A percentile compares a stretch with the other conserved stretches of the same genome.
These are phyloP conservation scores for Eclectus roratus DNA, from an alignment of 2,113 vertebrate species.

Conservation along the genomic window DNA sequence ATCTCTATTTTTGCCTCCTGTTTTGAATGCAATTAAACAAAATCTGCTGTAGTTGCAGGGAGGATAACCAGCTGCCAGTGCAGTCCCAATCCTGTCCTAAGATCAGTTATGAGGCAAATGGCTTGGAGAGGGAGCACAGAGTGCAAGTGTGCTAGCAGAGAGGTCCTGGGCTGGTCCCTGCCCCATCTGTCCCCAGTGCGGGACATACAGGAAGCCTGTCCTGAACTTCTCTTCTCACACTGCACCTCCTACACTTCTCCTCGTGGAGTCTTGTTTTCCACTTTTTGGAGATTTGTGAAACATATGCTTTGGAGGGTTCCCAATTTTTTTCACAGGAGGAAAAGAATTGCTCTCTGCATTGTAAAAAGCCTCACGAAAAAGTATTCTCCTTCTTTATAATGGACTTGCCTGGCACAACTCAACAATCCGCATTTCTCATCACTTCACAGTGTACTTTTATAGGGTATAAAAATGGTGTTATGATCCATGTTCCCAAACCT, in stretches of 20 bases:
- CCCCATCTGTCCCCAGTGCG: background rate
- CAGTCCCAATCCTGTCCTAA: background rate
- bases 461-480: slow-evolving; percentile 63
- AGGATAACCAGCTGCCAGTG: background rate
- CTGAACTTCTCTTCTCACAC: slow-evolving; percentile 14
- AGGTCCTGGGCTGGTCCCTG: background rate
- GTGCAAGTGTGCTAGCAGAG: background rate
- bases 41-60: background rate
- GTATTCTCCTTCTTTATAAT: background rate
- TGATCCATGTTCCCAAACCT: slow-evolving; percentile 56
- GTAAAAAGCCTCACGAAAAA: slow-evolving; percentile 34
- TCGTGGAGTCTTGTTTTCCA: slow-evolving; percentile 50
- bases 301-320: slow-evolving; percentile 57
- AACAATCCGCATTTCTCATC: slow-evolving; percentile 33
- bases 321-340: slow-evolving; percentile 25
- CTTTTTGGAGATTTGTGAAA: slow-evolving; percentile 51
- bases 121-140: background rate
- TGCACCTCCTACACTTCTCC: slow-evolving; percentile 7
- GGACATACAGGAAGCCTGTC: background rate
- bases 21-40: background rate
- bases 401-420: slow-evolving; percentile 36
- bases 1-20: background rate
- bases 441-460: slow-evolving; percentile 50
- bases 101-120: background rate
- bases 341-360: background rate